phyloP scores from a whole-genome alignment of 2,888 invertebrate genomes.

The Linyphia triangularis region DNA sequence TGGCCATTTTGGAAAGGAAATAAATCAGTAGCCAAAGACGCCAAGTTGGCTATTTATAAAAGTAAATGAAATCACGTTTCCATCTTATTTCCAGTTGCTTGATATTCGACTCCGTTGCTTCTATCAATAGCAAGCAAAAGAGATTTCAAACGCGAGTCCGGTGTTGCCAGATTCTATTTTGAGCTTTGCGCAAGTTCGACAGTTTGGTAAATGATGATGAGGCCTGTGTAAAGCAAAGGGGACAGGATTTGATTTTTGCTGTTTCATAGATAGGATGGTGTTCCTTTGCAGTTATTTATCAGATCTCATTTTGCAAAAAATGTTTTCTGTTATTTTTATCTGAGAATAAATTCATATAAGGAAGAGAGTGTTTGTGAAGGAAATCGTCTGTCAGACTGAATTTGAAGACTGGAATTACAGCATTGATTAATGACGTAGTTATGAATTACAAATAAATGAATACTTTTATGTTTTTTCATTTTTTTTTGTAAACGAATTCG shows the following conservation, averaged over 20 bases:
- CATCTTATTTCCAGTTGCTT: background rate
- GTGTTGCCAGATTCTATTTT: background rate
- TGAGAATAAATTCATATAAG: background rate
- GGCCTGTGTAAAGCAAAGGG: background rate
- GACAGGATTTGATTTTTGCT: background rate
- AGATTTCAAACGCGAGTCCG: background rate
- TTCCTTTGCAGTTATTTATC: background rate
- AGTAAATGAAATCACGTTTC: conserved; percentile 2
- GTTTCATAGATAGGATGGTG: background rate
- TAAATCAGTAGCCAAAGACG: background rate
- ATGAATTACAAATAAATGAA: too few relatives aligned
- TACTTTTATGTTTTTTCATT: too few relatives aligned
- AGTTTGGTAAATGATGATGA: background rate
- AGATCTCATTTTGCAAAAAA: background rate
- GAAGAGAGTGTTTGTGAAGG: background rate
- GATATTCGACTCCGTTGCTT: background rate
- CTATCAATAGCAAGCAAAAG: background rate
- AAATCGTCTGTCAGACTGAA: too few relatives aligned
- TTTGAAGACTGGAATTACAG: too few relatives aligned
- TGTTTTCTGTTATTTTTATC: background rate
- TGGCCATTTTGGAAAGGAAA: background rate
- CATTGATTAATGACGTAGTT: too few relatives aligned
- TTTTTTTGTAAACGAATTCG: too few relatives aligned
- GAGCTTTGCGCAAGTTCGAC: background rate
- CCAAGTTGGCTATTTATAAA: background rate